A percentile compares a stretch with the other conserved stretches of the same genome.
These are phyloP conservation scores for Scortum barcoo DNA, from an alignment of 2,113 vertebrate genomes.

Conservation along the genomic window DNA sequence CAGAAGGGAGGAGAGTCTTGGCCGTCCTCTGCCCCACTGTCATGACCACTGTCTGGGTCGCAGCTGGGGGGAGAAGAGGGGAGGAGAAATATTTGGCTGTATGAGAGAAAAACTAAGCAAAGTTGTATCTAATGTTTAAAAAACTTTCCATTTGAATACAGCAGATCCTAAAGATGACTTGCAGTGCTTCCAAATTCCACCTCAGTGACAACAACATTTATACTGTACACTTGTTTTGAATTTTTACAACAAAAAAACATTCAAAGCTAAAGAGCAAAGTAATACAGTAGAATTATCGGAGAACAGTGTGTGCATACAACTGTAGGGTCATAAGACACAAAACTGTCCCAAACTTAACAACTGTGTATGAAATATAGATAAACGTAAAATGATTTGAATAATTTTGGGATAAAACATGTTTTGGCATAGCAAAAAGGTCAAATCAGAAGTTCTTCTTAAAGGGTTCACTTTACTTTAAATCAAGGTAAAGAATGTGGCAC, in stretches of 20 bases:
- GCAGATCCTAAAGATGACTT: background rate
- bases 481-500: background rate
- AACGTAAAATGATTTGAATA: background rate
- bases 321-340: background rate
- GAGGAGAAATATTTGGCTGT: background rate
- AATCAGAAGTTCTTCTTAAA: background rate
- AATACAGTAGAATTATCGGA: background rate
- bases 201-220: background rate
- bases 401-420: too few species aligned
- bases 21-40: slow-evolving; percentile 93
- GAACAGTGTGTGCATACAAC: background rate
- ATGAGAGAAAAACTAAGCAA: background rate
- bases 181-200: too few species aligned
- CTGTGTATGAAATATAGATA: background rate
- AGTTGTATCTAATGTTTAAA: too few species aligned
- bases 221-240: background rate
- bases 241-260: background rate
- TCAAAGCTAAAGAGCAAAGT: too few species aligned
- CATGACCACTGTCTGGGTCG: slow-evolving; percentile 95
- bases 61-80: slow-evolving; percentile 81
- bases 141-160: background rate
- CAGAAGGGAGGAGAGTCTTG: slow-evolving; percentile 91
- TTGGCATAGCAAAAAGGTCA: too few species aligned
- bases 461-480: background rate
- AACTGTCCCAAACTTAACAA: background rate